Conservation (phyloP, 2,797 vertebrate species). For the Alectoris magna region DNA sequence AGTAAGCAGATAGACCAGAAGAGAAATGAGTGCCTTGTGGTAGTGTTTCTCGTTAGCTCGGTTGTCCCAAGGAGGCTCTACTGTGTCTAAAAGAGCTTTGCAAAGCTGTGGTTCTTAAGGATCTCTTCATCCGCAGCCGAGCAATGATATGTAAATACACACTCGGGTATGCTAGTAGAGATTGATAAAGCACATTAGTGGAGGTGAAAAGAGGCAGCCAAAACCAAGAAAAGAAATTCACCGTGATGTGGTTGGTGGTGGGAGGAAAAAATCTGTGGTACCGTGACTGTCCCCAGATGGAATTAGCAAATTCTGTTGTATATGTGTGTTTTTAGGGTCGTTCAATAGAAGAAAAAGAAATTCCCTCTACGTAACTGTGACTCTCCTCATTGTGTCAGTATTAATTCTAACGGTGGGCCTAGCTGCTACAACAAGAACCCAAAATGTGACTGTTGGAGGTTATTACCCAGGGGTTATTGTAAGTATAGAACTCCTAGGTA, state of each 20-base stretch:
- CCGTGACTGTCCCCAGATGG: neutral
- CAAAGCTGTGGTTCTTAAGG: neutral
- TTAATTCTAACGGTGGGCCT: conserved; percentile 96
- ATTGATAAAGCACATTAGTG: conserved; percentile 2
- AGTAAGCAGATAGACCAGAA: neutral
- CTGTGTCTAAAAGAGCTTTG: neutral
- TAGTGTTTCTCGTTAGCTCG: neutral
- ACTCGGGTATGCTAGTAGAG: neutral
- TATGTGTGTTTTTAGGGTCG: conserved; percentile 86
- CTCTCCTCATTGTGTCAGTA: conserved; percentile 93
- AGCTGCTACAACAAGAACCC: conserved; percentile 95
- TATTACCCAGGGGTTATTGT: conserved; percentile 99
- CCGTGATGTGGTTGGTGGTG: neutral
- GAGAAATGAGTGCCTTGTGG: neutral
- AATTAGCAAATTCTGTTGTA: conserved; percentile 73
- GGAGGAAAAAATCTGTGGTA: conserved; percentile 5
- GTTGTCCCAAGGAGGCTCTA: neutral
- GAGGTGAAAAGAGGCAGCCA: conserved; percentile 39
- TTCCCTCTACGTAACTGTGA: conserved; percentile 93
- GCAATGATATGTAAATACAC: neutral
- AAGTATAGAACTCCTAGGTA: conserved; percentile 83
- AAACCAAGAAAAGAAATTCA: neutral
- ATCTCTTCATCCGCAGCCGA: neutral
- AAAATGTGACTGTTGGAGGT: conserved; percentile 98
- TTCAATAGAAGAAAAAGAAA: conserved; percentile 97